A percentile compares a stretch with the other conserved stretches of the same genome.
These are phyloP conservation scores for Willisornis vidua DNA, from an alignment of 2,113 vertebrate genomes.

Conservation along the genomic window DNA sequence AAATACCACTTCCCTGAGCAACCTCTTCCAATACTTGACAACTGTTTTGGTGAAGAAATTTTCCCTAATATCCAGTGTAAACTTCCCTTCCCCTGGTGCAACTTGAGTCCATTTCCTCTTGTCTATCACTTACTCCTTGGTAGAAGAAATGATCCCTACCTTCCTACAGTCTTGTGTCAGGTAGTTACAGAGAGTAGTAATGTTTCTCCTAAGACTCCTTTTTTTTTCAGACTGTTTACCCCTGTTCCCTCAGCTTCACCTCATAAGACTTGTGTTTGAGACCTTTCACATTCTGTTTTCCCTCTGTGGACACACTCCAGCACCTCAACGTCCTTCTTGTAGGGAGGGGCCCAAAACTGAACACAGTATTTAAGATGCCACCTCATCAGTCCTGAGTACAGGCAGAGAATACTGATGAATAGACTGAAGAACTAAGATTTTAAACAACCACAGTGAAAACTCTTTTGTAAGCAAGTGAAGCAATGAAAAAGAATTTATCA, in stretches of 20 bases:
- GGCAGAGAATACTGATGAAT: not conserved
- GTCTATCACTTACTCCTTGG: not conserved
- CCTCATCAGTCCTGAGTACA: not conserved
- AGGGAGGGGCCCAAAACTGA: not conserved
- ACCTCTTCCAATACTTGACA: not conserved
- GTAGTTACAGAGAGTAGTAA: rapidly evolving
- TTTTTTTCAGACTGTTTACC: not conserved
- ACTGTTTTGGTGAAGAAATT: not conserved
- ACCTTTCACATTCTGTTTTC: not conserved
- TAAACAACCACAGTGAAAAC: not conserved
- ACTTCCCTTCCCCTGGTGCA: not conserved
- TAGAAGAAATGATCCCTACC: not conserved
- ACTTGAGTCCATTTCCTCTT: not conserved
- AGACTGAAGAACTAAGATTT: not conserved
- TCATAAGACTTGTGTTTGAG: not conserved
- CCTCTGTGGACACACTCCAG: not conserved
- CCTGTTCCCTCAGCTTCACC: not conserved
- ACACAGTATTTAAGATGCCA: rapidly evolving
- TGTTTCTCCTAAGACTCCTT: not conserved
- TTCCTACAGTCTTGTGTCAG: not conserved
- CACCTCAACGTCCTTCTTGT: not conserved
- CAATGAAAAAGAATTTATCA: not conserved
- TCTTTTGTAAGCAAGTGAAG: not conserved
- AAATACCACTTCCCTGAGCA: not conserved
- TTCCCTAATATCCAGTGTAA: not conserved